phyloP scores from a whole-genome alignment of 2,797 vertebrate genomes.

The Perodicticus potto region DNA sequence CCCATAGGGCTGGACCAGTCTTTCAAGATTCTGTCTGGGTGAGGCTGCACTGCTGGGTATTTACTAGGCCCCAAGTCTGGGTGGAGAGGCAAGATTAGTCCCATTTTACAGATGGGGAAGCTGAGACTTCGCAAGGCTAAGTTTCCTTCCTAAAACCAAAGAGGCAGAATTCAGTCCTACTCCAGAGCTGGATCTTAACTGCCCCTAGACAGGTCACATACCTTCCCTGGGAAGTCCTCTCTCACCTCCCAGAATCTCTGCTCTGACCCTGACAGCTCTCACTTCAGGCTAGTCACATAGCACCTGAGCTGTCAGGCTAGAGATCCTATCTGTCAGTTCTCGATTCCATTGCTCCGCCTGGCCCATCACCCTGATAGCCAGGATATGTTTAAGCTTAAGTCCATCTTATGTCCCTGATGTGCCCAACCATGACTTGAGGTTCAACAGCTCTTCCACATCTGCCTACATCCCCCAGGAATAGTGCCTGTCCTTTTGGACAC shows the following conservation, averaged over 20 bases:
- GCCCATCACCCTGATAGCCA: neutral
- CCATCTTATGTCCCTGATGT: neutral
- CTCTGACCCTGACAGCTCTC: neutral
- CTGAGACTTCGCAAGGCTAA: neutral
- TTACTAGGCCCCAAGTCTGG: neutral
- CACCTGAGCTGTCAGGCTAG: neutral
- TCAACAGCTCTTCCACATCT: neutral
- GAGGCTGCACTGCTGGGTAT: neutral
- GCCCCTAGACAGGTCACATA: neutral
- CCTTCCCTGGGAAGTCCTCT: neutral
- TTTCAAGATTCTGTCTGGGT: neutral
- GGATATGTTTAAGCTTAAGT: neutral
- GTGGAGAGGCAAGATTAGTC: neutral
- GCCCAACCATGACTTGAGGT: neutral
- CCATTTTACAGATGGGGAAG: conserved; percentile 5
- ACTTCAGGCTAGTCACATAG: neutral
- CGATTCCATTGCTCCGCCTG: rapidly evolving
- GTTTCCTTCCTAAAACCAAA: neutral
- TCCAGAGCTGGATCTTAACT: neutral
- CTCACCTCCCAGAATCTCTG: neutral
- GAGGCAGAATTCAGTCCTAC: neutral
- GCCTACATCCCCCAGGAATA: rapidly evolving
- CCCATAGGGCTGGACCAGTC: neutral
- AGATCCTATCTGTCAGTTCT: neutral
- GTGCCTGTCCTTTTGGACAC: neutral